These are phyloP conservation scores for Achroia grisella DNA, from an alignment of 1,140 invertebrate genomes.

Conservation along the genomic window DNA sequence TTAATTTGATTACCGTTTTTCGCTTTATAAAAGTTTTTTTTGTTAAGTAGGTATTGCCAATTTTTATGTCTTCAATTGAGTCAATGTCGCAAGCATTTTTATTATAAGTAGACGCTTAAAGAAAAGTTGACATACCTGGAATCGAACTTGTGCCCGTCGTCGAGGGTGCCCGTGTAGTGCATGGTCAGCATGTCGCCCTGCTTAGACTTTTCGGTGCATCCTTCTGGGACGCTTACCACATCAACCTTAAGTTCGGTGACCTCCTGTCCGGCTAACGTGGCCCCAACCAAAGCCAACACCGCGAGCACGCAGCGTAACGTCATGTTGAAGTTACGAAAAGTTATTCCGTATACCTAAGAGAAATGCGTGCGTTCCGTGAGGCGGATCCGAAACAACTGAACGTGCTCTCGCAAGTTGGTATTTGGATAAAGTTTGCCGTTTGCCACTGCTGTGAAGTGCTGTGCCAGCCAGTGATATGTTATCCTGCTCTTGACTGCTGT, in stretches of 20 bases:
- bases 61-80: too few relatives aligned
- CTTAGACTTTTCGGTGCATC: slow-evolving; percentile 88
- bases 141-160: slow-evolving; percentile 93
- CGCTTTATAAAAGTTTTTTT: too few relatives aligned
- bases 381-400: slow-evolving; percentile 43
- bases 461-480: too few relatives aligned
- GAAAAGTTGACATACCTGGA: slow-evolving; percentile 81
- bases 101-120: too few relatives aligned
- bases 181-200: slow-evolving; percentile 92
- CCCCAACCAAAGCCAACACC: slow-evolving; percentile 64
- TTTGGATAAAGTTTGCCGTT: slow-evolving; percentile 51
- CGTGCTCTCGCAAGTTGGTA: slow-evolving; percentile 40
- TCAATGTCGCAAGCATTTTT: too few relatives aligned
- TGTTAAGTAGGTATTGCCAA: too few relatives aligned
- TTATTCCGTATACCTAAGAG: slow-evolving; percentile 21
- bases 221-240: slow-evolving; percentile 83
- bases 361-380: slow-evolving; percentile 26
- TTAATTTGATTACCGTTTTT: too few relatives aligned
- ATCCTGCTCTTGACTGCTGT: too few relatives aligned
- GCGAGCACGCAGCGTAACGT: slow-evolving; percentile 51
- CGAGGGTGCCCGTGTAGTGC: slow-evolving; percentile 93
- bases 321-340: slow-evolving; percentile 66
- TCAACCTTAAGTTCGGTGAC: slow-evolving; percentile 86
- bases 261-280: slow-evolving; percentile 53
- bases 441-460: slow-evolving; percentile 18